Evolutionary conservation across 2,113 vertebrate species (phyloP).

Genomic region (Arvicanthis niloticus): DNA sequence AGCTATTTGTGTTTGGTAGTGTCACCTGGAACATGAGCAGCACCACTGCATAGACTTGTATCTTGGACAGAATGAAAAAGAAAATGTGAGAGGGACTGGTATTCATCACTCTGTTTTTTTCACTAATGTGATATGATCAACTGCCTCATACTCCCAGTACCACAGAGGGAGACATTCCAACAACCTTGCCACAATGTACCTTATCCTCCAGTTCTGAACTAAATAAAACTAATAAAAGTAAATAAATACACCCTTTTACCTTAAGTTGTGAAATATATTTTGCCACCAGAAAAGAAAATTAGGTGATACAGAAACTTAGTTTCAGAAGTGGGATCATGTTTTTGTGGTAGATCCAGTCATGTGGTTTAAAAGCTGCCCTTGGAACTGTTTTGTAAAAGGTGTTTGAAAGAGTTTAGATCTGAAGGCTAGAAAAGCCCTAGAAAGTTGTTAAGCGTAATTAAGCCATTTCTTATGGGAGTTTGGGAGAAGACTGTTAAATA

Average conservation of each 20-base stretch:
- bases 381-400: background rate
- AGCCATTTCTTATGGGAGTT: background rate
- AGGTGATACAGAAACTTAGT: background rate
- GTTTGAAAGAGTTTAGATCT: background rate
- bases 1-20: background rate
- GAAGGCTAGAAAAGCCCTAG: background rate
- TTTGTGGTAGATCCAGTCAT: background rate
- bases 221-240: background rate
- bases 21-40: background rate
- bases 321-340: too few species aligned
- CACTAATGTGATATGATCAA: background rate
- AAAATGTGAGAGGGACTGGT: background rate
- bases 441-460: background rate
- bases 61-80: background rate
- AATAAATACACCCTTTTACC: background rate
- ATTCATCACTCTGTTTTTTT: background rate
- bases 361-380: background rate
- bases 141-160: too few species aligned
- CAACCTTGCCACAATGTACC: background rate
- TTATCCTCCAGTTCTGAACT: background rate
- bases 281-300: background rate
- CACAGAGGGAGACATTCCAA: fast-evolving
- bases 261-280: background rate
- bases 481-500: background rate
- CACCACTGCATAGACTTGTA: background rate